Evolutionary conservation across 2,113 vertebrate species (phyloP).

Genomic region (Alces alces): DNA sequence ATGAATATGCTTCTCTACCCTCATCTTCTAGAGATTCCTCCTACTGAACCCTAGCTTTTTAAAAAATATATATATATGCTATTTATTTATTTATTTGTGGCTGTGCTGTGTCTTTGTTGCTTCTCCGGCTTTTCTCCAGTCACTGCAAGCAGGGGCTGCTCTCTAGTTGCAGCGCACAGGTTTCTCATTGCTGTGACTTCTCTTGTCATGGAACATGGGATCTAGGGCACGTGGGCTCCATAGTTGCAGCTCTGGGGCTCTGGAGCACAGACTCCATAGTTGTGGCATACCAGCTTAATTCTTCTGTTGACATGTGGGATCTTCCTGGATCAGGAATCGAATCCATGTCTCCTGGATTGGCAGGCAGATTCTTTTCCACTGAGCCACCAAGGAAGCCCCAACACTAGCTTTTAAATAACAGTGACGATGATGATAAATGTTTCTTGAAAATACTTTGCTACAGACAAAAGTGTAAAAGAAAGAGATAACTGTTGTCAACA

Average conservation of each 20-base stretch:
- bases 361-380: neutral
- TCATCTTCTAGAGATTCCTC: neutral
- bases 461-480: neutral
- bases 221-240: neutral
- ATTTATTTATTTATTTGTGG: neutral
- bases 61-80: neutral
- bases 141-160: neutral
- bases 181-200: neutral
- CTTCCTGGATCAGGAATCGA: neutral
- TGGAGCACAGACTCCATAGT: neutral
- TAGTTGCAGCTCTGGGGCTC: neutral
- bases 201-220: neutral
- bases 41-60: neutral
- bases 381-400: neutral
- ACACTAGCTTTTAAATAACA: neutral
- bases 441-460: neutral
- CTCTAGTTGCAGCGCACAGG: neutral
- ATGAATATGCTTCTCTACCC: neutral
- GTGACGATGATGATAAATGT: neutral
- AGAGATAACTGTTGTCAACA: neutral
- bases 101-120: neutral
- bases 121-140: neutral
- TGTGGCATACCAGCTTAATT: neutral
- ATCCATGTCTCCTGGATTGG: neutral
- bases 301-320: neutral